Conservation (phyloP, 2,888 invertebrate genomes). For the Cenopis cana region DNA sequence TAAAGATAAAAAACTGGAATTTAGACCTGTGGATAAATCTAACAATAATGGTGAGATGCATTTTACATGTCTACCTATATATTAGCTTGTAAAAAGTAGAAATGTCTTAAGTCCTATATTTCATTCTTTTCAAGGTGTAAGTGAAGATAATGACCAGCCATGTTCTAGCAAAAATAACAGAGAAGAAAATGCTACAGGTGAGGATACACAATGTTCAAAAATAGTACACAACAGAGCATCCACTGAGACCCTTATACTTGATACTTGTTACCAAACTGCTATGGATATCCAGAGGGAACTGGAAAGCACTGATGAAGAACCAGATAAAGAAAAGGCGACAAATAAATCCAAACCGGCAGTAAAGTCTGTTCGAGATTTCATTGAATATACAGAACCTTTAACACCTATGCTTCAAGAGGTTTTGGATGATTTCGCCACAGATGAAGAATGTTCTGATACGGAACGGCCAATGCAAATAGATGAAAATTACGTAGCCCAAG, state of each 20-base stretch:
- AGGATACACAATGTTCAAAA: slow-evolving; percentile 65
- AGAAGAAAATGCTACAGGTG: slow-evolving; percentile 67
- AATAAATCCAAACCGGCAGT: slow-evolving; percentile 6
- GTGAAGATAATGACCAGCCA: slow-evolving; percentile 54
- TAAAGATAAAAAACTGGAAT: slow-evolving; percentile 63
- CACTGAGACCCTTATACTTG: slow-evolving; percentile 71
- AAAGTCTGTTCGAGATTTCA: slow-evolving; percentile 66
- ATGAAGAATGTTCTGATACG: slow-evolving; percentile 61
- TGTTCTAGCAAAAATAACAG: slow-evolving; percentile 56
- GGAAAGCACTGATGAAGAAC: slow-evolving; percentile 52
- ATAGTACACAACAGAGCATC: slow-evolving; percentile 68
- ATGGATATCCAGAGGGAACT: slow-evolving; percentile 65
- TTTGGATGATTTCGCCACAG: slow-evolving; percentile 69
- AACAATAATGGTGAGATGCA: slow-evolving; percentile 59
- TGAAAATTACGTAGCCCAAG: slow-evolving; percentile 52
- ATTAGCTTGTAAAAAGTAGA: slow-evolving; percentile 23
- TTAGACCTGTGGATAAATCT: slow-evolving; percentile 58
- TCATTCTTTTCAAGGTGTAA: slow-evolving; percentile 52
- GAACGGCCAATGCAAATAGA: slow-evolving; percentile 62
- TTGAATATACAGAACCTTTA: slow-evolving; percentile 69
- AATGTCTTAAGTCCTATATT: slow-evolving; percentile 17
- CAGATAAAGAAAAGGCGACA: slow-evolving; percentile 36
- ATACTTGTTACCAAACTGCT: slow-evolving; percentile 64
- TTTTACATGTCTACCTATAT: slow-evolving; percentile 1
- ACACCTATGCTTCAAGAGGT: slow-evolving; percentile 69